Base-by-base conservation (phyloP, 2,113 vertebrate genomes). In the Chlorocebus sabaeus region DNA sequence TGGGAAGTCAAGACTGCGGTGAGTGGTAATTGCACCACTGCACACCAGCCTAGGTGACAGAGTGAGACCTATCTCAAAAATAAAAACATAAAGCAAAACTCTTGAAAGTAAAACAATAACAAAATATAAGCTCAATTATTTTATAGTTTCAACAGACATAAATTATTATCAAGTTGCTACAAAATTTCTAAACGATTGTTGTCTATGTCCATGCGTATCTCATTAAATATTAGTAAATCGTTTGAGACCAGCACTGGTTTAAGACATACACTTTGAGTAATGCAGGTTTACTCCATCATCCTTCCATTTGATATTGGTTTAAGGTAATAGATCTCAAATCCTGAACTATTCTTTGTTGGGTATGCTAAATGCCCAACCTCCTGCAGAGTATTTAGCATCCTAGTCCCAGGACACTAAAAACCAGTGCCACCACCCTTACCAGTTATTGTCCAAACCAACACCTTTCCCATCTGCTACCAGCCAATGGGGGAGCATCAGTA, bases 91-190 rank as follows among this genome's bases (percentile, higher is more conserved):
- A 64, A 64, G 30, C 61, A 32, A 64, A 64, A 64, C 61, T 13
- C 61, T 83, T 43, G 35, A 97, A 73, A 84, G 90, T 72, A 90
- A 93, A 93, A 82, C 25, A 89, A 86, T 38, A 72, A 72, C 8
- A 85, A 84, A 89, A 85, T 64, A 18, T 50, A 64, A 90, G 61
- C 27, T 8, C 16, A 86, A 14, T n/a, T 91, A n/a, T 89, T 87
- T 92, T 89, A 68, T 75, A 90, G 10, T 48, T 87, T 94, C n/a
- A 84, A n/a, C 13, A 76, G 18, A 61, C 30, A 17, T 52, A 76
- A 93, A 96, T 43, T 57, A 72, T 55, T 86, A 20, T 59, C 16
- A 88, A 72, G 55, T 85, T 93, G 85, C 64, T 70, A 89, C 2
- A 76, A 80, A 96, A 81, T 75, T 82, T 61, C 52, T 40, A 40